Base-by-base conservation (phyloP, 1,140 invertebrate genomes). In the Drosophila carrolli region DNA sequence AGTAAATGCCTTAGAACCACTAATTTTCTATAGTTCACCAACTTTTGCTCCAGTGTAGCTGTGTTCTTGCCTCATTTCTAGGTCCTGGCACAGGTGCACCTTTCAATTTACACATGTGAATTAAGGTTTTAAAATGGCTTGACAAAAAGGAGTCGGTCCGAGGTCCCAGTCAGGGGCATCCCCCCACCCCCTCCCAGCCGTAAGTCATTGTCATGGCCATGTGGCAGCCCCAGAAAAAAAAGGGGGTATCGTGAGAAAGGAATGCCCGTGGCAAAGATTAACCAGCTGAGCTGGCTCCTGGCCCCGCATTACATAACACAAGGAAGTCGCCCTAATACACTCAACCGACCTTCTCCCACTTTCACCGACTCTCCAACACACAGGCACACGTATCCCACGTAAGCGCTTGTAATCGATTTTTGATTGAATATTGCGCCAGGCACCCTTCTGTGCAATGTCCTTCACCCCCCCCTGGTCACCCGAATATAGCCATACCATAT, bases 101-200 rank as follows among this genome's bases (percentile, higher is more conserved):
- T 71, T 89, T 89, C 84, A 89, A 89, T 89, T 89, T 89, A 89
- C 84, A 89, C 84, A 89, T 89, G 84, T 90, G 84, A 90, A 90
- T 89, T 81, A 90, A 90, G 84, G 81, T 90, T 84, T 89, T 84
- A 81, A 89, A 89, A 89, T 78, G 57, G 84, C 73, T 78, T 73
- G 73, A 75, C 84, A 72, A 88, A 83, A 81, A 54, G 27, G 57
- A 61, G 50, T 61, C 51, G 19, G 41, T 46, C 43, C 67, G 16
- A 50, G 32, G 51, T 46, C 13, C 37, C 41, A 51, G 16, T 9
- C 32, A 37, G 60, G 11, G 32, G 27, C 35, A 29, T 6, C 51
- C 19, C 35, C 35, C n/a, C 6, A 10, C 67, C 29, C 4, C 27
- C 67, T 29, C n/a, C 46, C 29, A 41, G 73, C 43, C 73, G 61